Conservation (phyloP, 2,797 vertebrate genomes). For the Centropyge bicolor region DNA sequence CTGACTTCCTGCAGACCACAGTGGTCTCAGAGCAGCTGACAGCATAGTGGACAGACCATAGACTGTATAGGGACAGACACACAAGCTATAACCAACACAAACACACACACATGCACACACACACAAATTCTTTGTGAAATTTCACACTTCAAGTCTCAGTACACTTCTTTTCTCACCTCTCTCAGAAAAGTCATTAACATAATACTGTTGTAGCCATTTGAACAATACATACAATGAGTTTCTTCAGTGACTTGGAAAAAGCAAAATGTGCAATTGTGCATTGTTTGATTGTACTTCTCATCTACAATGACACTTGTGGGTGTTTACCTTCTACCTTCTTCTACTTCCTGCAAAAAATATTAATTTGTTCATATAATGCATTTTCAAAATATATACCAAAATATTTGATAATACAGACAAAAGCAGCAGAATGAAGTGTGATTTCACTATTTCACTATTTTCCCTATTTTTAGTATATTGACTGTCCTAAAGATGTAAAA, state of each 20-base stretch:
- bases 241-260: neutral
- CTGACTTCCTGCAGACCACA: conserved; percentile 71
- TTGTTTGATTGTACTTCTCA: neutral
- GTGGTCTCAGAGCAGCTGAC: conserved; percentile 28
- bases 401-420: no score
- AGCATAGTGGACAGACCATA: conserved; percentile 3
- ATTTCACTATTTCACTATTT: no score
- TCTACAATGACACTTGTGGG: neutral
- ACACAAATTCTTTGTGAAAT: neutral
- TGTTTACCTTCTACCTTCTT: neutral
- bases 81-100: neutral
- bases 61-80: neutral
- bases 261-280: neutral
- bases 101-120: neutral
- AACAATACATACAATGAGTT: neutral
- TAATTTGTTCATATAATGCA: neutral
- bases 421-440: no score
- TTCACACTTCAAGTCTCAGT: conserved; percentile 15
- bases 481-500: no score
- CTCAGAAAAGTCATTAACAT: conserved; percentile 8
- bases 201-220: neutral
- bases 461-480: no score
- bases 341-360: neutral
- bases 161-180: conserved; percentile 10
- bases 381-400: no score